Percentiles rank a stretch among this genome's conserved stretches.
Evolutionary conservation across 64 coral and sea anemone species (phyloP).

Genomic region (Stylophora pistillata): DNA sequence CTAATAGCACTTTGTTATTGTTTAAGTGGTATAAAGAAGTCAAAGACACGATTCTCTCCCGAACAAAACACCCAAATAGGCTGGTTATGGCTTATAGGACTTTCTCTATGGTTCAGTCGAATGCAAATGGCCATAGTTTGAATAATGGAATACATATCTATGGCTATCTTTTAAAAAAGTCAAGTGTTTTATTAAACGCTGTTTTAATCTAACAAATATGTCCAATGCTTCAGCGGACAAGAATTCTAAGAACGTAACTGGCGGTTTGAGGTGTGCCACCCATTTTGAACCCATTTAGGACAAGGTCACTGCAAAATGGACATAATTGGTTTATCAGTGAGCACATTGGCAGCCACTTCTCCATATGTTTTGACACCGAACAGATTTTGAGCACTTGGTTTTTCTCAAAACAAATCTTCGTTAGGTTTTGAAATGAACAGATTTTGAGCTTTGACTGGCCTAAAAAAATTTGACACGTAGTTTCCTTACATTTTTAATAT

Average conservation of each 20-base stretch:
- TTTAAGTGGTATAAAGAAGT: background rate
- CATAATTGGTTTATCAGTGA: background rate
- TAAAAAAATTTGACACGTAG: no score
- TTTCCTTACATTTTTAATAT: no score
- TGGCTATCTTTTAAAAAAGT: no score
- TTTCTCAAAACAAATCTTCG: background rate
- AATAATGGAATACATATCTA: background rate
- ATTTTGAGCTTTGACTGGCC: no score
- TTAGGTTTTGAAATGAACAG: no score
- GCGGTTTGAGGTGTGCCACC: background rate
- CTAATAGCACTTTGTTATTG: background rate
- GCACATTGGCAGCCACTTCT: background rate
- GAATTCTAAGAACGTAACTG: constrained; percentile 24
- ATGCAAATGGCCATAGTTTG: background rate
- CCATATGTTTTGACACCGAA: background rate
- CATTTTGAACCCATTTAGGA: background rate
- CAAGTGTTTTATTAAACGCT: background rate
- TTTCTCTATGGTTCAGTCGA: background rate
- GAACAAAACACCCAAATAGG: background rate
- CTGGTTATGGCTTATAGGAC: background rate
- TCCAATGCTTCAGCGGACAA: background rate
- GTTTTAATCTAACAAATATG: background rate
- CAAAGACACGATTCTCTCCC: background rate
- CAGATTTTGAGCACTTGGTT: background rate
- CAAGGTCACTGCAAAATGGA: background rate